These are phyloP conservation scores for Monopis laevigella DNA, from an alignment of 2,888 invertebrate species.

Conservation along the genomic window DNA sequence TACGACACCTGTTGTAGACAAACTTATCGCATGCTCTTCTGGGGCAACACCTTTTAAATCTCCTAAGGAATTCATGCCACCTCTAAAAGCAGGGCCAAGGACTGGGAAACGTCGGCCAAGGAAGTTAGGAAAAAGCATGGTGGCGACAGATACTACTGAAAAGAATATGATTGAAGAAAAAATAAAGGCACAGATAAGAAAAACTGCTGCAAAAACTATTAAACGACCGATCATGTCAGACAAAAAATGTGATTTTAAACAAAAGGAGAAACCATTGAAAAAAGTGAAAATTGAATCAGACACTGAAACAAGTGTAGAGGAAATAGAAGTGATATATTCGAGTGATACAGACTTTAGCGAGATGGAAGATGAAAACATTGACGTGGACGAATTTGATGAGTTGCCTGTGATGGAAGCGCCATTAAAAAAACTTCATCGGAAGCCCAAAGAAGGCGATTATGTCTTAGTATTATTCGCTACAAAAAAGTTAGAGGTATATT, in stretches of 20 bases:
- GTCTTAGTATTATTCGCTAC: conserved; percentile 1
- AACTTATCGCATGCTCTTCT: not conserved
- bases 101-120: conserved; percentile 8
- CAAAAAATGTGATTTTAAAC: not conserved
- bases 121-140: conserved; percentile 13
- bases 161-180: not conserved
- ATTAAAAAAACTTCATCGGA: not conserved
- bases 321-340: not conserved
- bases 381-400: not conserved
- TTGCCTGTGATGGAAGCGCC: not conserved
- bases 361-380: not conserved
- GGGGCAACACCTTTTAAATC: not conserved
- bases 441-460: conserved; percentile 5
- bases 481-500: too few relatives aligned
- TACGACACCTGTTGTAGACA: too few relatives aligned
- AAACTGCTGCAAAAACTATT: not conserved
- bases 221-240: not conserved
- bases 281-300: not conserved
- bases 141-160: too few relatives aligned
- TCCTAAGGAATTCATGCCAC: not conserved
- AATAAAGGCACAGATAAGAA: not conserved
- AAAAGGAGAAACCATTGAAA: not conserved
- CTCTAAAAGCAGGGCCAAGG: conserved; percentile 8
- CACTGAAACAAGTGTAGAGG: not conserved
- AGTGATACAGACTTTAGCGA: too few relatives aligned